Base-by-base conservation (phyloP, 2,797 vertebrate species). In the Ataeniobius toweri region DNA sequence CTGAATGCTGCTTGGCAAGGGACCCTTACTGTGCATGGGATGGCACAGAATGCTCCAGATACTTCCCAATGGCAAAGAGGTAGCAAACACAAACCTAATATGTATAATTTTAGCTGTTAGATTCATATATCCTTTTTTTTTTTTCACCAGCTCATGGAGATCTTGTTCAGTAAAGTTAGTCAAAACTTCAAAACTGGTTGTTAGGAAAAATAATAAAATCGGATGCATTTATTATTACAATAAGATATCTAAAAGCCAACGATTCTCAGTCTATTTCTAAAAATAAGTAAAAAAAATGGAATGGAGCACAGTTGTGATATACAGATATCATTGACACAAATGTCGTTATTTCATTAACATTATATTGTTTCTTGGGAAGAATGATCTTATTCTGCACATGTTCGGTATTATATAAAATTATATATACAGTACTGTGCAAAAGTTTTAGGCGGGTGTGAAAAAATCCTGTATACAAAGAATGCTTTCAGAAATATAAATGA, bases 11-110 rank as follows among this genome's bases (percentile, higher is more conserved):
- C 91, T 96, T 99, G 31, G 98, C 98, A 0, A 94, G 98, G 80
- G 98, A 99, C 90, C 98, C 98, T 20, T 99, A 99, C 91, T 99
- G 98, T 65, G 98, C 98, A 84, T 99, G 98, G 98, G 98, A 99
- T 22, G 98, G 98, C 73, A 94, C 96, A 0, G 96, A 98, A 36
- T 99, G 98, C 89, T 99, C 98, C 56, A 96, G 98, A 93, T 99
- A 99, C 91, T 99, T 99, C 82, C 98, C 98, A 74, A 97, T 98
- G 85, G 96, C 98, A 51, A 99, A 99, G 90, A 98, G 98, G 98
- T 99, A 88, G 48, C 26, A 16, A 74, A 75, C 20, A 59, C 46
- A 81, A 16, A 41, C 56, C 48, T 41, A 6, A 72, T 73, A 73
- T 74, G 76, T 22, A 74, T 41, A 26, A 39, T 20, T 63, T 41